Conservation (phyloP, 2,113 vertebrate species). For the Beaufortia kweichowensis region DNA sequence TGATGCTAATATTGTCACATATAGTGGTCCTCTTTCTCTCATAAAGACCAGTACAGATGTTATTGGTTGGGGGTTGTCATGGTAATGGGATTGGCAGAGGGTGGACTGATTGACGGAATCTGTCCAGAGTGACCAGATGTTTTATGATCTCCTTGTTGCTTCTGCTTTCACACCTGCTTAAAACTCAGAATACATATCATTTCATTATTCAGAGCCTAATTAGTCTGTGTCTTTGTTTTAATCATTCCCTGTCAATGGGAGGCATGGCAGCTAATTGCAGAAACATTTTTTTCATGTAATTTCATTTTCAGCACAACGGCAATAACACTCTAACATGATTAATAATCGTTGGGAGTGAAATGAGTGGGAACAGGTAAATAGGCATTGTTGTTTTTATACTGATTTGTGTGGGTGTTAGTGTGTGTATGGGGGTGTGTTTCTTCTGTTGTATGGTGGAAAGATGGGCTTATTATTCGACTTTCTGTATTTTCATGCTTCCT, state of each 20-base stretch:
- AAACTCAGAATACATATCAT: slow-evolving; percentile 28
- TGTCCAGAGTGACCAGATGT: slow-evolving; percentile 31
- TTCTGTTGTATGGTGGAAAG: neutral
- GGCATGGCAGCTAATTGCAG: slow-evolving; percentile 16
- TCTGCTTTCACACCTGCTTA: slow-evolving; percentile 19
- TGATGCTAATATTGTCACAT: slow-evolving; percentile 53
- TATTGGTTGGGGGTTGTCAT: slow-evolving; percentile 32
- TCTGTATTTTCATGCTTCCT: neutral
- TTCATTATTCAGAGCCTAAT: slow-evolving; percentile 28
- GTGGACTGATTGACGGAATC: slow-evolving; percentile 47
- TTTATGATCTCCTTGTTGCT: slow-evolving; percentile 12
- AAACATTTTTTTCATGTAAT: slow-evolving; percentile 30
- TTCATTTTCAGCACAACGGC: slow-evolving; percentile 13
- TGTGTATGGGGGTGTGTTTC: neutral
- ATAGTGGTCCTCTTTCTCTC: slow-evolving; percentile 25
- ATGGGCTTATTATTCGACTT: neutral
- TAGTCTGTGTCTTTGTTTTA: slow-evolving; percentile 28
- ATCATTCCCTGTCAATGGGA: slow-evolving; percentile 26
- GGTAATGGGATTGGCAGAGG: slow-evolving; percentile 30
- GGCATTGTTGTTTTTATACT: neutral
- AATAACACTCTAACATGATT: slow-evolving; percentile 13
- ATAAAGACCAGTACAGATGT: slow-evolving; percentile 47
- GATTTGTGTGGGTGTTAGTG: neutral
- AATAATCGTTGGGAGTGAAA: slow-evolving; percentile 1
- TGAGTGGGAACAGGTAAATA: slow-evolving; percentile 17